Evolutionary conservation across 2,113 vertebrate species (phyloP), one percentile per base, ranked within the genome.

Genomic region (Psettodes erumei): DNA sequence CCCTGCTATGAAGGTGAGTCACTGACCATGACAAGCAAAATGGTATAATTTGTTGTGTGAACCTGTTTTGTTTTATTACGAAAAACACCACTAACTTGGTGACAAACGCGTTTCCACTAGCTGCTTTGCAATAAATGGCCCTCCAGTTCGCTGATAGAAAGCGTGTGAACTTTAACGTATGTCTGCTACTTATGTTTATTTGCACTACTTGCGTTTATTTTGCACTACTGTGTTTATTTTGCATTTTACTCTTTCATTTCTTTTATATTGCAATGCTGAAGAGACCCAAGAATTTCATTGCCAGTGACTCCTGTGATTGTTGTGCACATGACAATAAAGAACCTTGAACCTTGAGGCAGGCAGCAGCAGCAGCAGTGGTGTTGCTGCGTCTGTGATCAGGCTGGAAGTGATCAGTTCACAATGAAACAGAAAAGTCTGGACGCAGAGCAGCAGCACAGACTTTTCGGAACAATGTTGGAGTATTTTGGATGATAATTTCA

Each of bases 381-480:
- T 61, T 61, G 42, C 42, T 15, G 9, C 6, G 7, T 21, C 16
- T 23, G 27, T 45, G 60, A 63, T 63, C 30, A 63, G 27, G 40
- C 4, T 63, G 15, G 21, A 45, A 63, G 38, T 63, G 19, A 64
- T 64, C 43, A 32, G 42, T 21, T n/a, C n/a, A n/a, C n/a, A n/a
- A n/a, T n/a, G n/a, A 48, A 64, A 64, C 28, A 48, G 43, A 8
- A 21, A 64, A 64, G 33, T n/a, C n/a, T n/a, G 19, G 43, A 21
- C 4, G 43, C 43, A 47, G 43, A 1, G 8, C 43, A 21, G 43
- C 43, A 47, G 5, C 19, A 47, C 19, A 21, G 19, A 21, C 8
- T 21, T 47, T 21, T n/a, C n/a, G n/a, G n/a, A n/a, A n/a, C n/a
- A n/a, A n/a, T n/a, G n/a, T n/a, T n/a, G n/a, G n/a, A n/a, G 6